phyloP scores from a whole-genome alignment of 2,888 invertebrate species.

The Pristionchus arcanus region DNA sequence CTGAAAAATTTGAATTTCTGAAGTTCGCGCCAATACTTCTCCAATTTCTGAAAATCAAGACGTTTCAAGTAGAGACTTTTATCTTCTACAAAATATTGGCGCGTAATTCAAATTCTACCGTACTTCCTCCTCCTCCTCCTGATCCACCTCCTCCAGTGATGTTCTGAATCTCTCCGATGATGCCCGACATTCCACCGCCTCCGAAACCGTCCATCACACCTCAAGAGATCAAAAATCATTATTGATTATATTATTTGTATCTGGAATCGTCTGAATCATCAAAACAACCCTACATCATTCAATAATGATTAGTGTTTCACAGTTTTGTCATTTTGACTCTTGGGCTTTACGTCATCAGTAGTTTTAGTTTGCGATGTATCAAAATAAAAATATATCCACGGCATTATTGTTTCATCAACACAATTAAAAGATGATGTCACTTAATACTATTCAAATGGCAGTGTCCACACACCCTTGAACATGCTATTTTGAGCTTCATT shows the following conservation, averaged over 20 bases:
- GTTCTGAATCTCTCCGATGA: conserved; percentile 68
- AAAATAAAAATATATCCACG: too few relatives aligned
- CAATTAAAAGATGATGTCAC: background rate
- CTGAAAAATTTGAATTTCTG: background rate
- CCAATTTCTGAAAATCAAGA: background rate
- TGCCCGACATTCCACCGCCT: conserved; percentile 64
- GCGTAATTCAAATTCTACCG: conserved; percentile 40
- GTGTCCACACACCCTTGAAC: background rate
- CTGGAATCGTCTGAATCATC: too few relatives aligned
- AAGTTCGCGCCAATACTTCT: background rate
- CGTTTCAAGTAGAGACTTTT: background rate
- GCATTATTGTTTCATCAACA: too few relatives aligned
- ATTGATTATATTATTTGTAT: background rate
- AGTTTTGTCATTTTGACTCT: too few relatives aligned
- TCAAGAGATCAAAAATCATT: background rate
- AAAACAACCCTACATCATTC: too few relatives aligned
- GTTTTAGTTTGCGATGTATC: too few relatives aligned
- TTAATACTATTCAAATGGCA: too few relatives aligned
- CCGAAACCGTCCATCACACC: conserved; percentile 67
- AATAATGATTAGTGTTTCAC: too few relatives aligned
- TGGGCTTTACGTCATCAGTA: too few relatives aligned
- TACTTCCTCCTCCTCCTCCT: conserved; percentile 58
- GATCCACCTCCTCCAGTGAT: conserved; percentile 69
- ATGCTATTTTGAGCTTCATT: too few relatives aligned
- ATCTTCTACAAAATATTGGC: background rate